phyloP scores from a whole-genome alignment of 2,113 vertebrate genomes.

The Craseonycteris thonglongyai region DNA sequence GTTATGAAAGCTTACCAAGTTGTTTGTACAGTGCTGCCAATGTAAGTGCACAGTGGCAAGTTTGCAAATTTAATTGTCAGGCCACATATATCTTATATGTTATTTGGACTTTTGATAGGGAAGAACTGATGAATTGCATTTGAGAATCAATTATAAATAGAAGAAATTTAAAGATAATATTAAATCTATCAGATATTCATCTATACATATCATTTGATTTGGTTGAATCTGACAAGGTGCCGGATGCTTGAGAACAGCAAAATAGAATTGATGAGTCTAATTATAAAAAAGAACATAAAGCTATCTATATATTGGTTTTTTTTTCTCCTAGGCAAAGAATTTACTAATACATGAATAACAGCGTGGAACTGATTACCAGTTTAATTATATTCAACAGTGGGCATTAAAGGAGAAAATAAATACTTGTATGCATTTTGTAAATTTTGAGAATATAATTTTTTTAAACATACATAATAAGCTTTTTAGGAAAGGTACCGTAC shows the following conservation, averaged over 20 bases:
- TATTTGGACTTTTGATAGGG: not conserved
- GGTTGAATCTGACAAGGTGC: not conserved
- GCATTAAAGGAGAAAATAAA: not conserved
- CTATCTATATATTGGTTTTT: not conserved
- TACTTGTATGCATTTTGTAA: not conserved
- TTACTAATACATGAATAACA: not conserved
- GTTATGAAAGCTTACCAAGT: too few relatives aligned
- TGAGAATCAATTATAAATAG: constrained; percentile 14
- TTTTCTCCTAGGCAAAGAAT: not conserved
- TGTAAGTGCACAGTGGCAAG: too few relatives aligned
- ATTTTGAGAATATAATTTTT: not conserved
- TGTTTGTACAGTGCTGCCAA: too few relatives aligned
- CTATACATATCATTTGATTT: not conserved
- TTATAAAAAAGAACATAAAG: not conserved
- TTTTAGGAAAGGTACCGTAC: not conserved
- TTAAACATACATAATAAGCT: not conserved
- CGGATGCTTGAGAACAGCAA: not conserved
- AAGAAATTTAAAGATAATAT: constrained; percentile 19
- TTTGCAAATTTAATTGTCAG: too few relatives aligned
- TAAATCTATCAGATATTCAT: not conserved
- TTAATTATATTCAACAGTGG: not conserved
- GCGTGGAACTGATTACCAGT: not conserved
- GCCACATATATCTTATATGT: not conserved
- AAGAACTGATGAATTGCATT: not conserved
- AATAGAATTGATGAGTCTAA: not conserved